phyloP scores from a whole-genome alignment of 1,140 invertebrate genomes.

The Thereuonema tuberculata region DNA sequence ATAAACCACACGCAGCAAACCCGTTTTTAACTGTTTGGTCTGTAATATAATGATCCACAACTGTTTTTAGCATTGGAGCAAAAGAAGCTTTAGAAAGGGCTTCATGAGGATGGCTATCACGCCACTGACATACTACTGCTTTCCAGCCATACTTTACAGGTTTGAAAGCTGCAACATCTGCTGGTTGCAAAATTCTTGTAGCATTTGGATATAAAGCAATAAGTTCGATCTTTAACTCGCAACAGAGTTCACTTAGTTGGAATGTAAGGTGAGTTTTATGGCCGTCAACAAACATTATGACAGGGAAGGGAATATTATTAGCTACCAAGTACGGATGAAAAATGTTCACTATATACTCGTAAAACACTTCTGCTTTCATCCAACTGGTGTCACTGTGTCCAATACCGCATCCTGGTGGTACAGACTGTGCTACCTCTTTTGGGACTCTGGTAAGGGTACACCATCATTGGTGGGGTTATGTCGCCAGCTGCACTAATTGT shows the following conservation, averaged over 20 bases:
- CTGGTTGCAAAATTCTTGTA: conserved; percentile 14
- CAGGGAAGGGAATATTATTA: background rate
- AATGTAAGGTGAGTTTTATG: conserved; percentile 3
- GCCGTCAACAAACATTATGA: conserved; percentile 2
- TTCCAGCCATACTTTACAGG: conserved; percentile 12
- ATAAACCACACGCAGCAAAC: conserved; percentile 1
- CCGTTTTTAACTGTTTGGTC: conserved; percentile 3
- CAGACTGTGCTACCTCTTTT: background rate
- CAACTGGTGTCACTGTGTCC: background rate
- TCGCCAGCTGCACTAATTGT: conserved; percentile 17
- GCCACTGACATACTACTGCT: background rate
- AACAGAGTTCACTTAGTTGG: conserved; percentile 8
- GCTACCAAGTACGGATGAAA: background rate
- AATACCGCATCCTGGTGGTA: background rate
- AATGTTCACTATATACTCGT: conserved; percentile 6
- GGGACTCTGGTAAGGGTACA: conserved; percentile 28
- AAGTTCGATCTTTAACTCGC: conserved; percentile 4
- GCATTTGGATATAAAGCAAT: conserved; percentile 12
- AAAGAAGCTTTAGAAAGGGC: background rate
- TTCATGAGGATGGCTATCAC: background rate
- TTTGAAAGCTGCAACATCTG: conserved; percentile 12
- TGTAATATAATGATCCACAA: background rate
- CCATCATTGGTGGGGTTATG: conserved; percentile 23
- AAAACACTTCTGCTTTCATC: background rate
- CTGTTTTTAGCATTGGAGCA: conserved; percentile 1